Base-by-base conservation (phyloP, 2,113 vertebrate species). In the Athene noctua region DNA sequence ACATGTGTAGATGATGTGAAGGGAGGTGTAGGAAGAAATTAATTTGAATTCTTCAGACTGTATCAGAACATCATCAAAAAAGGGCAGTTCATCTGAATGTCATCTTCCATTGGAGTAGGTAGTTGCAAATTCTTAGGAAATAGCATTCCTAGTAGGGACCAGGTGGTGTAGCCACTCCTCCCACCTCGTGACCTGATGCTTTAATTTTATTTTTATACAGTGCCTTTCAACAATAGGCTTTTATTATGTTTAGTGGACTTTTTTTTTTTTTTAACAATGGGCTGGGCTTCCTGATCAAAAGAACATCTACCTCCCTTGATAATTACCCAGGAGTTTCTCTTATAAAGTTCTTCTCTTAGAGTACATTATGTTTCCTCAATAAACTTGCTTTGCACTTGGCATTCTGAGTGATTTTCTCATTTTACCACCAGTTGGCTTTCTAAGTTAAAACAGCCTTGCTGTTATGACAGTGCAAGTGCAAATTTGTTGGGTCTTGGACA, bases 231-330 rank as follows among this genome's bases (percentile, higher is more conserved):
- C 80, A 92, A 95, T 84, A 67, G 29, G 17, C 44, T 79, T 91
- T 68, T 87, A 30, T 86, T 91, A 17, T 81, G 34, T 25, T 70
- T 89, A 55, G 40, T 66, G 21, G 27, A 84, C 6, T 36, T 73
- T 63, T 94, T 92, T 54, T n/a, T 92, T 92, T 59, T 42, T 25
- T 38, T 54, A 86, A 38, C 67, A 42, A 55, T 94, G 90, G 93
- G 73, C 32, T 97, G 73, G 80, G 73, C 80, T 97, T 98, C 96
- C 97, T 97, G 92, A 96, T 74, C 80, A 96, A 70, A 58, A 94
- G 36, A 91, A 86, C 42, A 46, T 79, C 72, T 82, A 49, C 55
- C 81, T 97, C 90, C 80, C 67, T 89, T 96, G 67, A 79, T 92
- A 93, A 95, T 95, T 96, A 92, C n/a, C 51, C 55, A 82, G 58